These are phyloP conservation scores for Trogon surrucura DNA, from an alignment of 2,113 vertebrate species.

Conservation along the genomic window DNA sequence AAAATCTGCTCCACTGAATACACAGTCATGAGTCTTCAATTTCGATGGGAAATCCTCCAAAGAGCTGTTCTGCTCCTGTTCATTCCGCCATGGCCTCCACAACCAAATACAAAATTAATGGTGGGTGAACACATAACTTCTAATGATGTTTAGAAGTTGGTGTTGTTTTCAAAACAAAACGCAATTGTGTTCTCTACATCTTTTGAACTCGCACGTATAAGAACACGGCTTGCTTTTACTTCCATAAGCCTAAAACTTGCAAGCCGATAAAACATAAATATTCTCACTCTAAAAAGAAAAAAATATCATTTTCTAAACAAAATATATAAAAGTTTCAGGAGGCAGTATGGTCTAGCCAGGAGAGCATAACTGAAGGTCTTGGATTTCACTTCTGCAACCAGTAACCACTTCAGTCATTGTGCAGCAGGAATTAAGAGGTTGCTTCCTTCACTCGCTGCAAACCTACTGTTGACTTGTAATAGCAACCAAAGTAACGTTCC, in stretches of 20 bases:
- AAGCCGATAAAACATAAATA: neutral
- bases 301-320: neutral
- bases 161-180: neutral
- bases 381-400: neutral
- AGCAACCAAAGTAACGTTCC: neutral
- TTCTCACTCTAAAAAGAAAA: neutral
- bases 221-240: neutral
- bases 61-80: neutral
- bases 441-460: neutral
- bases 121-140: neutral
- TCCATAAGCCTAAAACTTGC: fast-evolving
- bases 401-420: neutral
- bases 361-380: neutral
- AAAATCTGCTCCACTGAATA: neutral
- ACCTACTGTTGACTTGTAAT: neutral
- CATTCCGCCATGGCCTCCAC: neutral
- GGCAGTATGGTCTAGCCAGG: neutral
- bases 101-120: neutral
- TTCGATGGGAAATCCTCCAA: neutral
- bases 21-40: fast-evolving
- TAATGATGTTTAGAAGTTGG: neutral
- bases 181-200: neutral
- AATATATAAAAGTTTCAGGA: neutral
- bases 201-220: neutral
- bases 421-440: neutral